Evolutionary conservation across 2,113 vertebrate species (phyloP).

Genomic region (Butorides virescens): DNA sequence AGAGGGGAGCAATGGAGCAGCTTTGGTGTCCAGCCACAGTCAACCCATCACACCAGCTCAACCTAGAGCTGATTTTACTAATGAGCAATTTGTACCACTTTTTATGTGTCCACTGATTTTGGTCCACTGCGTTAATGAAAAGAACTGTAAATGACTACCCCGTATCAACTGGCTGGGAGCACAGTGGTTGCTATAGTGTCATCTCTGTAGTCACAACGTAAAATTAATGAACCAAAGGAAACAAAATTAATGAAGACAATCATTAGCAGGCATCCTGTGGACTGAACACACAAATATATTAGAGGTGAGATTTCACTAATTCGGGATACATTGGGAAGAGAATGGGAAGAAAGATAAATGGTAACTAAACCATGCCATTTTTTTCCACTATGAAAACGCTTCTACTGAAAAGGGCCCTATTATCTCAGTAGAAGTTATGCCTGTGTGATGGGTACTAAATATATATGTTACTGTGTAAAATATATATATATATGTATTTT

Average conservation of each 20-base stretch:
- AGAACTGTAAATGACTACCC: background rate
- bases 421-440: background rate
- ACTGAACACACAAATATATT: conserved; percentile 45
- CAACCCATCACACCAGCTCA: background rate
- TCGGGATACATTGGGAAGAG: background rate
- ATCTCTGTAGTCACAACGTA: conserved; percentile 43
- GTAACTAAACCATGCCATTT: background rate
- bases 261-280: conserved; percentile 61
- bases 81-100: background rate
- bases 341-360: background rate
- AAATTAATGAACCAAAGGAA: conserved; percentile 69
- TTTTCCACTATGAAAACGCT: background rate
- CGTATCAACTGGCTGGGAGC: conserved; percentile 18
- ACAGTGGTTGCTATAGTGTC: background rate
- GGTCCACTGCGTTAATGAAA: background rate
- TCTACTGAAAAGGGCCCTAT: background rate
- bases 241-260: conserved; percentile 64
- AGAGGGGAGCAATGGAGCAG: no score
- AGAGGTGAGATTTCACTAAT: conserved; percentile 21
- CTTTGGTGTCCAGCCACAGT: no score
- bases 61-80: background rate
- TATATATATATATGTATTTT: background rate
- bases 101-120: background rate
- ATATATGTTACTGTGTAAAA: background rate
- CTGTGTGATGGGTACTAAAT: background rate